Evolutionary conservation across 2,113 vertebrate genomes (phyloP), one percentile per base, ranked within the genome.

Genomic region (Paraplagusia blochii): DNA sequence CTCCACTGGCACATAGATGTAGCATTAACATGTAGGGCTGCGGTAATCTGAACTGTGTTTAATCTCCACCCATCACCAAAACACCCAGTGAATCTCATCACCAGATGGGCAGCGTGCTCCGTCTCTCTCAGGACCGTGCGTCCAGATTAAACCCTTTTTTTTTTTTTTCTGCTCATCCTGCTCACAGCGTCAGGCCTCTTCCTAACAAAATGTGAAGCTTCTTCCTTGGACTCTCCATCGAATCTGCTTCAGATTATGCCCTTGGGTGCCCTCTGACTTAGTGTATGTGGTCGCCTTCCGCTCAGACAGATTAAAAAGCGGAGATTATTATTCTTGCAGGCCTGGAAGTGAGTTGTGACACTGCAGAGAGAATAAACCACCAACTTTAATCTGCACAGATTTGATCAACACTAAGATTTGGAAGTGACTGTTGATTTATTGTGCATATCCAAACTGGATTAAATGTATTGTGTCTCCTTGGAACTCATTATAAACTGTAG

Each of bases 311-410:
- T 86, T 85, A 82, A 80, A 72, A 61, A 40, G 42, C 18, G 58
- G 67, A 74, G 81, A 83, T 87, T 87, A 85, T 66, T 69, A 48
- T 78, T 68, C 44, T 38, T 62, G 46, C 76, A 72, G 76, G 84
- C 62, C 79, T 84, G 86, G 75, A 77, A 9, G 36, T 50, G 13
- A 44, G 74, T 72, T 70, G 60, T 39, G 34, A 44, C 48, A 35
- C 17, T 4, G 18, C 43, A 43, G 61, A 79, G 52, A 47, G 72
- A 44, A 57, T 57, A 63, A 22, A 63, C 44, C 68, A 62, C 54
- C 22, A 65, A 66, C 53, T 71, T 71, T 80, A 69, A 85, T 83
- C 74, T 66, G 44, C 1, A 4, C 55, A 17, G 57, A 63, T 29
- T 63, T 38, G 15, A 33, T 57, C 44, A 38, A 55, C 44, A 46